Evolutionary conservation across 2,113 vertebrate species (phyloP).

Genomic region (Philantomba maxwellii): DNA sequence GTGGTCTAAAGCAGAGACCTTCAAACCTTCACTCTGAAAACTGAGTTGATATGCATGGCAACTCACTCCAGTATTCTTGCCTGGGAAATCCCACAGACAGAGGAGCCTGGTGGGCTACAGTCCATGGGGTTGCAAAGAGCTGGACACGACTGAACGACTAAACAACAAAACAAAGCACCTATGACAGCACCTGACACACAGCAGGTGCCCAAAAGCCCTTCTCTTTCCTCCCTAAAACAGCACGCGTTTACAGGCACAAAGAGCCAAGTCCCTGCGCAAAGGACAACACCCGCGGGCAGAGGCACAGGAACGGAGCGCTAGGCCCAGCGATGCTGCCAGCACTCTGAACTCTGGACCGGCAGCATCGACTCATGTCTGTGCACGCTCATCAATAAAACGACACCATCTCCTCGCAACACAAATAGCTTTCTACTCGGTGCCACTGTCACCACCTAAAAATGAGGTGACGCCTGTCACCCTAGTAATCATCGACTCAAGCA

Average conservation of each 20-base stretch:
- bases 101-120: not conserved
- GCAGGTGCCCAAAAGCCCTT: not conserved
- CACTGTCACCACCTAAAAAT: not conserved
- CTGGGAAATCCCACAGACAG: not conserved
- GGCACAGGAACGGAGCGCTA: accelerated
- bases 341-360: accelerated
- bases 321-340: accelerated
- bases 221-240: not conserved
- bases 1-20: not conserved
- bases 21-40: not conserved
- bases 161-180: not conserved
- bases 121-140: not conserved
- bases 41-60: accelerated
- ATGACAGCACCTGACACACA: accelerated
- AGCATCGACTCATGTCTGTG: accelerated
- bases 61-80: not conserved
- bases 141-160: not conserved
- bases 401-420: not conserved
- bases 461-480: not conserved
- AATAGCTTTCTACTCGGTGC: not conserved
- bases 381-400: accelerated
- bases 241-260: no score
- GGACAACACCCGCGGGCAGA: not conserved
- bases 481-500: no score
- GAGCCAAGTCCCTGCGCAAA: accelerated